Evolutionary conservation across 2,888 invertebrate genomes (phyloP).

Genomic region (Nasonovia ribisnigri): DNA sequence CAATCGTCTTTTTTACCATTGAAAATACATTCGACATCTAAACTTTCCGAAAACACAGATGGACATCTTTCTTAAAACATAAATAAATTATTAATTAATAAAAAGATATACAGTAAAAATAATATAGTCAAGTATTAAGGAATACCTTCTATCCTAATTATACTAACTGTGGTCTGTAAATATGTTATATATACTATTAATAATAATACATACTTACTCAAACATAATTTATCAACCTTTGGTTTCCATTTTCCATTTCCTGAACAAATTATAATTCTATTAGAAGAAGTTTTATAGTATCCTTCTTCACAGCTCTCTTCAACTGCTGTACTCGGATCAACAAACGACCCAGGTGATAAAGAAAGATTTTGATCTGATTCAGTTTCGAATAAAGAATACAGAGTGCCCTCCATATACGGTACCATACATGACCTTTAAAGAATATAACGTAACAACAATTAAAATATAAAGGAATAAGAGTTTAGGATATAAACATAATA

Average conservation of each 20-base stretch:
- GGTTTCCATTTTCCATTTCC: constrained; percentile 13
- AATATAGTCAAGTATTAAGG: not conserved
- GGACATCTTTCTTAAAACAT: constrained; percentile 66
- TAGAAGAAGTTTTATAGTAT: constrained; percentile 16
- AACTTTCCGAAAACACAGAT: constrained; percentile 66
- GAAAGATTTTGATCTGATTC: not conserved
- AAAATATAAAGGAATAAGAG: not conserved
- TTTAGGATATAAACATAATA: too few relatives aligned
- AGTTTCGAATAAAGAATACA: not conserved
- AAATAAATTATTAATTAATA: too few relatives aligned
- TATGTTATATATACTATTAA: not conserved
- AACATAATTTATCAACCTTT: constrained; percentile 7
- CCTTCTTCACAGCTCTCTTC: not conserved
- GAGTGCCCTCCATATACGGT: not conserved
- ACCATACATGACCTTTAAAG: constrained; percentile 12
- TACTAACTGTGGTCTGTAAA: not conserved
- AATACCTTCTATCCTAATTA: too few relatives aligned
- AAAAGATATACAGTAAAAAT: not conserved
- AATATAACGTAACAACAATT: not conserved
- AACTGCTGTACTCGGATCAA: not conserved
- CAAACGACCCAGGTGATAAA: not conserved
- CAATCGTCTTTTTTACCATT: constrained; percentile 66
- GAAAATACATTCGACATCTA: constrained; percentile 66
- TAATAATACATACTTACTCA: constrained; percentile 33
- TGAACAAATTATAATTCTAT: constrained; percentile 4